Base-by-base conservation (phyloP, 2,888 invertebrate species). In the Plagodis dolabraria region DNA sequence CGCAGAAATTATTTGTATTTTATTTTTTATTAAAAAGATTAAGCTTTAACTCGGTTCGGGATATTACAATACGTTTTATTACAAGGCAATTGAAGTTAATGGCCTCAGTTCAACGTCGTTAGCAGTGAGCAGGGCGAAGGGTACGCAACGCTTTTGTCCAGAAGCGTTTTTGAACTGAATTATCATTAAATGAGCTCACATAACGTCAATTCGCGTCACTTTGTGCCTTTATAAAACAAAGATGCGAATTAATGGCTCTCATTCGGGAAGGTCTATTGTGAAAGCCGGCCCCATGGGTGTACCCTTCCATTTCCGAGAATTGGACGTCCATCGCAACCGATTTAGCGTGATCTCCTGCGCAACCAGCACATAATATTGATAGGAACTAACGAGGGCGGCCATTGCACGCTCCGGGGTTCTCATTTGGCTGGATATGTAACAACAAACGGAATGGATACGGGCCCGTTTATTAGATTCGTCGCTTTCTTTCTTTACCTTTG, bases 181-280 rank as follows among this genome's bases (percentile, higher is more conserved):
- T 85, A 84, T 87, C 82, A 80, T 80, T 77, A 83, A 86, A 87
- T 87, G 85, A 85, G 82, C 78, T 85, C 80, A 77, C 82, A 80
- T 83, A 83, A 84, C 82, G 87, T 87, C 87, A 83, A 86, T 87
- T 85, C 83, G 77, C 84, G 87, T 89, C 89, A 86, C 86, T 87
- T 82, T 76, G 81, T 82, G 84, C 86, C 63, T 89, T 87, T 89
- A 87, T 88, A 88, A 90, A 90, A 90, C 90, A 90, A 91, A 90
- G 89, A 90, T 88, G 85, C 82, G 89, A 89, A 89, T 91, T 92
- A 91, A 91, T 91, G 89, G 87, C 78, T 79, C 86, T 87, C 89
- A 88, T 90, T 90, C 86, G 80, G 79, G 80, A 85, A 84, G 87
- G 89, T 85, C 90, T 85, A 89, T 89, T 89, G 87, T 89, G 87